Evolutionary conservation across 2,888 invertebrate genomes (phyloP).

Genomic region (Euplexia lucipara): DNA sequence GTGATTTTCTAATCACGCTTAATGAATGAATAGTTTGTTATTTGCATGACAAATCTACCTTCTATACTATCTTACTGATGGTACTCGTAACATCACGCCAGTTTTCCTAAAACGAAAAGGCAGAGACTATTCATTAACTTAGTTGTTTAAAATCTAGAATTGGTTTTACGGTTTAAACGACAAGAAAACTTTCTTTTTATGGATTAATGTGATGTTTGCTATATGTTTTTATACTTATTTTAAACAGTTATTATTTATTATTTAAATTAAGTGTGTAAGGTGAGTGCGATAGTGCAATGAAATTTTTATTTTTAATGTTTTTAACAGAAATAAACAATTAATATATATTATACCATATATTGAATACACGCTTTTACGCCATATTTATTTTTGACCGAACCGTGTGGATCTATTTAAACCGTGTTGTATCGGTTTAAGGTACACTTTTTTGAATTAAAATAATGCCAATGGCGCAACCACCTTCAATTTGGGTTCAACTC

Average conservation of each 20-base stretch:
- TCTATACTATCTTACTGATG: constrained; percentile 22
- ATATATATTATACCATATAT: too few species aligned
- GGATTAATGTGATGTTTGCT: constrained; percentile 10
- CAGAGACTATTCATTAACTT: neutral
- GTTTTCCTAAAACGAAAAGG: too few species aligned
- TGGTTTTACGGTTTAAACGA: constrained; percentile 23
- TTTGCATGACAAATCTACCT: constrained; percentile 68
- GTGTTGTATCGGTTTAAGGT: too few species aligned
- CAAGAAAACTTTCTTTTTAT: constrained; percentile 1
- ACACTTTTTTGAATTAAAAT: too few species aligned
- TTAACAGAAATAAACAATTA: neutral
- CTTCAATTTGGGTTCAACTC: too few species aligned
- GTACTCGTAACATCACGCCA: too few species aligned
- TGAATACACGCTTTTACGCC: too few species aligned
- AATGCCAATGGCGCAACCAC: too few species aligned
- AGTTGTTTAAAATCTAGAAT: constrained; percentile 20
- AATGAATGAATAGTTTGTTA: constrained; percentile 62
- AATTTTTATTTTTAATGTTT: neutral
- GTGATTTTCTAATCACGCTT: constrained; percentile 59
- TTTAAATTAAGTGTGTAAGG: neutral
- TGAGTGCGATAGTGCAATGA: neutral
- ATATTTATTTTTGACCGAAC: too few species aligned
- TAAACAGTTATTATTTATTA: neutral
- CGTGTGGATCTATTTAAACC: too few species aligned
- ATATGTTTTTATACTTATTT: neutral